Evolutionary conservation across 2,113 vertebrate species (phyloP).

Genomic region (Sebastes schlegelii): DNA sequence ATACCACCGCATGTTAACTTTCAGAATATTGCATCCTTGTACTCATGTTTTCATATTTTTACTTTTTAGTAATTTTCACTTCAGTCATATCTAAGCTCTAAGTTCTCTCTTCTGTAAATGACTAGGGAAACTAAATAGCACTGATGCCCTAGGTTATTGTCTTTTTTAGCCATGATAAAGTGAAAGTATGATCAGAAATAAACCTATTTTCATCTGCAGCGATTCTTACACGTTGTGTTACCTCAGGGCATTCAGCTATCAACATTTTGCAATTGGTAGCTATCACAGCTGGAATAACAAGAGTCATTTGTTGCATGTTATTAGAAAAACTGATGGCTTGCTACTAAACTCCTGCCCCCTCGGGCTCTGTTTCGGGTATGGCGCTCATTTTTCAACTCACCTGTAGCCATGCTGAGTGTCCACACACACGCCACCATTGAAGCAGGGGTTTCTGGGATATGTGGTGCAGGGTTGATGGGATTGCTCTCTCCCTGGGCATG

Average conservation of each 20-base stretch:
- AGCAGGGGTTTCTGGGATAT: constrained; percentile 87
- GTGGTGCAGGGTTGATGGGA: constrained; percentile 85
- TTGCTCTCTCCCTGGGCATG: constrained; percentile 81
- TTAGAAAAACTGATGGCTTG: background rate
- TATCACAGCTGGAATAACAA: background rate
- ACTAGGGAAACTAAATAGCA: background rate
- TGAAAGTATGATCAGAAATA: background rate
- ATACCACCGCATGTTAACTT: constrained; percentile 3
- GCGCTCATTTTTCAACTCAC: constrained; percentile 72
- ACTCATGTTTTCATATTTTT: constrained; percentile 18
- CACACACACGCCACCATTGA: constrained; percentile 87
- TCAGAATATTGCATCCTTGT: constrained; percentile 51
- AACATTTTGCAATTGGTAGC: background rate
- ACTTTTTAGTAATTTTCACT: background rate
- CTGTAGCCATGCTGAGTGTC: constrained; percentile 89
- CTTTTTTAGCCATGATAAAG: background rate
- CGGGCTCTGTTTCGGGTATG: background rate
- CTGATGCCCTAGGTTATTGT: background rate
- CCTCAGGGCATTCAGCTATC: background rate
- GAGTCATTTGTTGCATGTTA: background rate
- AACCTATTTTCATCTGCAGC: background rate
- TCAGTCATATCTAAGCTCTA: background rate
- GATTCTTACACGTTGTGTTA: background rate
- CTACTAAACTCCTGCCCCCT: no score
- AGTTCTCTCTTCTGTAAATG: background rate